Evolutionary conservation across 1,140 invertebrate species (phyloP).

Genomic region (Nylanderia fulva): DNA sequence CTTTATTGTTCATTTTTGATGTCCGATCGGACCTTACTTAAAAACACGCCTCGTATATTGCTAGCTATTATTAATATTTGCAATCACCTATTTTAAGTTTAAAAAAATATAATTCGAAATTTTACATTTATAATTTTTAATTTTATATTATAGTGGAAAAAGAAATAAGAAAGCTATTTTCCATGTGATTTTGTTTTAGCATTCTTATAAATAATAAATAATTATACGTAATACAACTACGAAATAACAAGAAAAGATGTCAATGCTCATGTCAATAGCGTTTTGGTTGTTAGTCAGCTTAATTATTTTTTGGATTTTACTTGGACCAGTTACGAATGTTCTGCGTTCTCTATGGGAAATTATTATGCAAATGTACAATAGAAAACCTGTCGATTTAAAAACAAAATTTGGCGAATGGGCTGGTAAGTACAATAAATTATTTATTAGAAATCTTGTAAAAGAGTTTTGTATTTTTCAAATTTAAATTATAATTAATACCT

Average conservation of each 20-base stretch:
- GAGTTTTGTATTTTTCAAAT: not conserved
- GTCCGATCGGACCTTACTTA: too few relatives aligned
- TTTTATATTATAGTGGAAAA: too few relatives aligned
- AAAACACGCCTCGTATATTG: too few relatives aligned
- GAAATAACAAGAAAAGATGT: constrained; percentile 76
- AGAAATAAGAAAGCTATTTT: not conserved
- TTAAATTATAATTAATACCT: not conserved
- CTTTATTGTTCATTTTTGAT: too few relatives aligned
- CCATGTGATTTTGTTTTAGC: not conserved
- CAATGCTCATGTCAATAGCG: constrained; percentile 72
- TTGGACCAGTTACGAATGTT: constrained; percentile 74
- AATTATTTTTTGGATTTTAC: constrained; percentile 75
- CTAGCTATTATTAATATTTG: not conserved
- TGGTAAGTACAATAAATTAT: constrained; percentile 71
- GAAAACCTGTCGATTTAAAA: constrained; percentile 79
- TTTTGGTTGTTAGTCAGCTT: constrained; percentile 77
- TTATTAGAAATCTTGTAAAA: too few relatives aligned
- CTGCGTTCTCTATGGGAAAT: constrained; percentile 76
- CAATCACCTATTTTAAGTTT: not conserved
- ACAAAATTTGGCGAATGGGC: constrained; percentile 83
- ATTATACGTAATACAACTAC: not conserved
- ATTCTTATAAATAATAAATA: not conserved
- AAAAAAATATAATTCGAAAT: not conserved
- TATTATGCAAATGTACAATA: constrained; percentile 78
- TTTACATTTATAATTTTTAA: too few relatives aligned